Conservation (phyloP, 2,888 invertebrate species). For the Ectemnius cavifrons region DNA sequence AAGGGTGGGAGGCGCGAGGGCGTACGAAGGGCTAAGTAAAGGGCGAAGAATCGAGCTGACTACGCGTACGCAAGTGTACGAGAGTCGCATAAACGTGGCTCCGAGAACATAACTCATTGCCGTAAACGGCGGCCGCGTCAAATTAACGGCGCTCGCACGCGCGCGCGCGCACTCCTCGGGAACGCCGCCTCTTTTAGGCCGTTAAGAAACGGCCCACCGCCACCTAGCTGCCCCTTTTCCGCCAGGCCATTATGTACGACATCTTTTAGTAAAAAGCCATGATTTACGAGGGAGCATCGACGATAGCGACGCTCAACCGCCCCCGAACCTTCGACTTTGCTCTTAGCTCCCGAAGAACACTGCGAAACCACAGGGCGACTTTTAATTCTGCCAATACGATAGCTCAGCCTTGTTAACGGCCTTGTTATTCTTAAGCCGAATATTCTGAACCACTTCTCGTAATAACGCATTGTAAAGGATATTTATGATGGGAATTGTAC, state of each 20-base stretch:
- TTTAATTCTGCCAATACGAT: not conserved
- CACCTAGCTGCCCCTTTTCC: slow-evolving; percentile 10
- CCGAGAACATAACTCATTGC: slow-evolving; percentile 71
- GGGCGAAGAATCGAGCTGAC: slow-evolving; percentile 19
- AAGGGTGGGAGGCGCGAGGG: not conserved
- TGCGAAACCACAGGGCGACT: not conserved
- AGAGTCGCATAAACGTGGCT: slow-evolving; percentile 65
- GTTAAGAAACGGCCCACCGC: slow-evolving; percentile 10
- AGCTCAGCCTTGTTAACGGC: not conserved
- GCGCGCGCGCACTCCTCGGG: not conserved
- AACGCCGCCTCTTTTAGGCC: slow-evolving; percentile 7
- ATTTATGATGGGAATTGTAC: too few relatives aligned
- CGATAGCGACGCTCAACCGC: slow-evolving; percentile 30
- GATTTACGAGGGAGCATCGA: slow-evolving; percentile 2
- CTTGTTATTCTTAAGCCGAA: not conserved
- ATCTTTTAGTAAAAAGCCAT: slow-evolving; percentile 6
- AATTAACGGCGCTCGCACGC: slow-evolving; percentile 62
- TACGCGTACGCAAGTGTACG: slow-evolving; percentile 52
- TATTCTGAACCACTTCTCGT: not conserved
- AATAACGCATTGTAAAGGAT: too few relatives aligned
- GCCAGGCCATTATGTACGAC: slow-evolving; percentile 7
- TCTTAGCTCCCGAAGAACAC: not conserved
- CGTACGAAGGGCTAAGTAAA: not conserved
- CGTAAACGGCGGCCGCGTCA: slow-evolving; percentile 70
- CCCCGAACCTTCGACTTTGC: too few relatives aligned